Evolutionary conservation across 1,140 invertebrate species (phyloP), one percentile per base, ranked within the genome.

Genomic region (Camponotus floridanus): DNA sequence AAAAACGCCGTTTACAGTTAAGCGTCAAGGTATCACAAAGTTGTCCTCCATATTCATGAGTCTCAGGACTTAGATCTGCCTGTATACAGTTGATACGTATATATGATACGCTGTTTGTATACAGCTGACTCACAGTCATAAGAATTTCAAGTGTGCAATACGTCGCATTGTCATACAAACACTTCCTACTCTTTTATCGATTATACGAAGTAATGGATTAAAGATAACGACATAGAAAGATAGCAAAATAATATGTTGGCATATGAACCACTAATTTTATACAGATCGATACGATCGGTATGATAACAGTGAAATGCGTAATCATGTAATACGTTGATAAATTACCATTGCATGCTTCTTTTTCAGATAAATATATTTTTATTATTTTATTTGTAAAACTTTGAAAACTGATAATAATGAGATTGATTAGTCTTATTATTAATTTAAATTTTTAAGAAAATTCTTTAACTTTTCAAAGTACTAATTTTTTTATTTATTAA

Each of bases 121-220:
- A 70, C 18, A 68, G 33, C 36, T 70, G 78, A 80, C 42, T 57
- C 65, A 80, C 36, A 9, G 8, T 7, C n/a, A 42, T 4, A 33
- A 9, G 48, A 70, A 70, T 70, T 78, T 11, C 59, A 65, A 62
- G 21, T 39, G 39, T 21, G 57, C n/a, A 4, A 61, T 36, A 70
- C 6, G 33, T 18, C 18, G 15, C 15, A 21, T 5, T 13, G 33
- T 33, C 26, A 18, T 42, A 31, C 18, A 42, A 62, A 62, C 13
- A 15, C 26, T 79, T 68, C 33, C 13, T 55, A 9, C 26, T 68
- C 21, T 39, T 8, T 13, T 21, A 3, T 42, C 8, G 59, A 76
- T 76, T 62, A 64, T 7, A 1, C 6, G 1, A 61, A 61, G 21
- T 62, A 3, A 62, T 51, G 7, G 36, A 76, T 42, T 55, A 42